Base-by-base conservation (phyloP, 2,113 vertebrate species). In the Castor canadensis region DNA sequence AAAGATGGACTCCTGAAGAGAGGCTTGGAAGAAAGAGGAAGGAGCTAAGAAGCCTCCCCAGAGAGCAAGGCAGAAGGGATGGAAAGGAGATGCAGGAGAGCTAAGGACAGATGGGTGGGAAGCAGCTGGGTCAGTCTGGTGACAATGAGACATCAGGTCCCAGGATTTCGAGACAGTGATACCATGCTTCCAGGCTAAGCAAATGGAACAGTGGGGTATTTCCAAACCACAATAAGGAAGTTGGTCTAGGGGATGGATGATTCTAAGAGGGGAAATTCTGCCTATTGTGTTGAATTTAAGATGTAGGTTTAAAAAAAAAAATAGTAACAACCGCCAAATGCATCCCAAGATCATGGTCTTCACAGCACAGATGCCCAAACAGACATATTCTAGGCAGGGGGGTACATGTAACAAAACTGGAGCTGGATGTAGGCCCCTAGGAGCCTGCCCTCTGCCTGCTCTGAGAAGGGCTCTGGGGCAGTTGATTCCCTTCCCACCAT, bases 141-240 rank as follows among this genome's bases (percentile, higher is more conserved):
- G 93, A 98, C 95, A 93, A 13, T 84, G 93, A 98, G 84, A 82
- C 95, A 95, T 30, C 4, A 1, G 76, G 75, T 76, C 92, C 72
- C 72, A 66, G 73, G 81, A 87, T 94, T 88, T 60, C n/a, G 7
- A 9, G 9, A 71, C 10, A 77, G 88, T 66, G 72, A 83, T 0
- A 89, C n/a, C 4, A 16, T 76, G 87, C 73, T 89, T 83, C 93
- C 91, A 92, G 75, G 84, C 64, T 2, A 49, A 38, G 81, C 76
- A 88, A 89, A 87, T 38, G 10, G 92, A 92, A 97, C 9, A 1
- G 49, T 13, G 43, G 95, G 95, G 90, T 67, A 69, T 90, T 96
- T 96, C 92, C 96, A 95, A 97, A 92, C 96, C 81, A 1, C 88
- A 95, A 22, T 17, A 76, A 90, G 84, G 96, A 97, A 97, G 96